Percentiles rank a stretch among this genome's conserved stretches.
Evolutionary conservation across 2,113 vertebrate genomes (phyloP).

Genomic region (Sander lucioperca): DNA sequence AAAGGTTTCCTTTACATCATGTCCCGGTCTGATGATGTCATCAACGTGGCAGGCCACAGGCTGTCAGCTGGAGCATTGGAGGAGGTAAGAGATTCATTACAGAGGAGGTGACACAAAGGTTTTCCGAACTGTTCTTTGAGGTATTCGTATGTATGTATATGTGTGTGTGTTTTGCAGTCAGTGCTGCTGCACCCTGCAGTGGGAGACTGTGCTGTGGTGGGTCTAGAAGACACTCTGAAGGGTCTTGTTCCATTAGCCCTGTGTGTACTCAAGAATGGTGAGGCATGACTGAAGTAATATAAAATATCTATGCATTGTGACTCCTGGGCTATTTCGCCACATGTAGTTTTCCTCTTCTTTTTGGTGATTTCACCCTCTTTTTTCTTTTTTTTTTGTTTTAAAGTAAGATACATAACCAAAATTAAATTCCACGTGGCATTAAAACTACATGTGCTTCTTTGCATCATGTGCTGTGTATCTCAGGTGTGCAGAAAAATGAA

Average conservation of each 20-base stretch:
- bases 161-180: conserved; percentile 80
- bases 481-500: conserved; percentile 83
- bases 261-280: conserved; percentile 92
- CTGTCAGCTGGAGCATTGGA: conserved; percentile 95
- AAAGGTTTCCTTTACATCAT: conserved; percentile 94
- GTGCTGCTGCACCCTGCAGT: conserved; percentile 88
- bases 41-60: conserved; percentile 97
- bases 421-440: background rate
- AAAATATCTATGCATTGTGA: background rate
- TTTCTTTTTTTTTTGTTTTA: background rate
- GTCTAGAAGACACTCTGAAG: conserved; percentile 92
- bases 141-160: background rate
- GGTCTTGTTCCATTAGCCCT: conserved; percentile 93
- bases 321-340: background rate
- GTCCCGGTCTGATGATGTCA: conserved; percentile 96
- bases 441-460: background rate
- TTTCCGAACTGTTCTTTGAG: background rate
- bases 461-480: background rate
- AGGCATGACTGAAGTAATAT: conserved; percentile 57
- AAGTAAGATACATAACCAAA: background rate
- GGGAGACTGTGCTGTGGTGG: conserved; percentile 96
- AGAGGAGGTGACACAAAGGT: too few relatives aligned
- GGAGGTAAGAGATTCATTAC: conserved; percentile 85
- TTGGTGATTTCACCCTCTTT: background rate
- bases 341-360: background rate